phyloP scores from a whole-genome alignment of 2,113 vertebrate species.

The Apus apus region DNA sequence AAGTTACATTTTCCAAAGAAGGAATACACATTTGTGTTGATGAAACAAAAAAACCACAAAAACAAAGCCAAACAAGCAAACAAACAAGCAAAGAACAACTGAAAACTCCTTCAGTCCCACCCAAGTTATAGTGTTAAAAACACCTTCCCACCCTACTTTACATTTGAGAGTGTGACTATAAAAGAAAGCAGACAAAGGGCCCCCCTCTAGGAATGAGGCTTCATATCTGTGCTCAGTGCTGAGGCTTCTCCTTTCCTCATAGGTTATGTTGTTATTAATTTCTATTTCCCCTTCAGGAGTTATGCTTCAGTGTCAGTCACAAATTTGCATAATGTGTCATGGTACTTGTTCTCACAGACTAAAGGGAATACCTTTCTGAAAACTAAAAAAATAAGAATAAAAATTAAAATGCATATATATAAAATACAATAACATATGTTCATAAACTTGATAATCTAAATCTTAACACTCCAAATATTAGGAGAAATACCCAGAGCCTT shows the following conservation, averaged over 20 bases:
- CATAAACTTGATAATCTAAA: background rate
- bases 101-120: background rate
- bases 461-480: background rate
- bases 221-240: background rate
- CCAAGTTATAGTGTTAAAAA: background rate
- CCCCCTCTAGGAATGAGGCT: background rate
- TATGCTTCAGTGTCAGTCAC: background rate
- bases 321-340: background rate
- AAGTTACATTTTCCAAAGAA: background rate
- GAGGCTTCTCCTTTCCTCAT: background rate
- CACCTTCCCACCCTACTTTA: background rate
- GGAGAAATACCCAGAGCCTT: background rate
- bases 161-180: background rate
- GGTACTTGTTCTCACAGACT: background rate
- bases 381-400: background rate
- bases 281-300: background rate
- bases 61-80: too few species aligned
- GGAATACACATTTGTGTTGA: fast-evolving
- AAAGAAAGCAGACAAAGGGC: background rate
- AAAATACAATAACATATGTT: background rate
- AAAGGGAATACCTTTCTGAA: background rate
- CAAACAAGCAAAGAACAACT: too few species aligned
- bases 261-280: background rate
- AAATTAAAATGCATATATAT: background rate
- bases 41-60: background rate